Base-by-base conservation (phyloP, 1,140 invertebrate species). In the Lepidurus packardi region DNA sequence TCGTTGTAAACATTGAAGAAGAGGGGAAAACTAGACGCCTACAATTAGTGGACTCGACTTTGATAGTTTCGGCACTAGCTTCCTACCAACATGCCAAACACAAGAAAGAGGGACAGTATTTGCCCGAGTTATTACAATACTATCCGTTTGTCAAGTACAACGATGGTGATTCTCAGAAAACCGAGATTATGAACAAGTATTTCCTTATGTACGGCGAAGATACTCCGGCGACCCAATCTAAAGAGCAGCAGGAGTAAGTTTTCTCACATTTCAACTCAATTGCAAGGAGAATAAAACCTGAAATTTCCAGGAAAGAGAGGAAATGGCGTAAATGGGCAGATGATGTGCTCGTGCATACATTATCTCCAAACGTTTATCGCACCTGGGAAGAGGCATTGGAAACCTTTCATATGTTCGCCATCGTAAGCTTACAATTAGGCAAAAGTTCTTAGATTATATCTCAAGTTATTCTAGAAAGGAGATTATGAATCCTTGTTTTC, bases 321-420 rank as follows among this genome's bases (percentile, higher is more conserved):
- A 92, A 96, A 83, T 99, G 97, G 97, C 88, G 98, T 79, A 90
- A 92, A 83, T 99, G 98, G 98, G 92, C 92, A 0, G 98, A 99
- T 85, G 88, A 91, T 75, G 90, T 92, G 74, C 88, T 98, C 10
- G 95, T 98, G 1, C 96, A 98, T 84, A 90, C 91, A 43, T 79
- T 47, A 79, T 98, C 97, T 5, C 98, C 98, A 11, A 99, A 99
- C 87, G 95, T 98, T 75, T 99, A 99, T 83, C 89, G 95, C 78
- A 95, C 93, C 0, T 84, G 88, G 6, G 84, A 85, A 6, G 98
- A 99, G 88, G 89, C 97, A 0, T 84, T 96, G 24, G 90, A 96
- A 84, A 92, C 96, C 0, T 98, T 98, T 84, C 89, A 91, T 80
- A 96, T 94, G 91, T 98, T 98, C 85, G 93, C 94, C 11, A 84